Evolutionary conservation across 2,888 invertebrate species (phyloP), one percentile per base, ranked within the genome.

Genomic region (Tenthredo livida): DNA sequence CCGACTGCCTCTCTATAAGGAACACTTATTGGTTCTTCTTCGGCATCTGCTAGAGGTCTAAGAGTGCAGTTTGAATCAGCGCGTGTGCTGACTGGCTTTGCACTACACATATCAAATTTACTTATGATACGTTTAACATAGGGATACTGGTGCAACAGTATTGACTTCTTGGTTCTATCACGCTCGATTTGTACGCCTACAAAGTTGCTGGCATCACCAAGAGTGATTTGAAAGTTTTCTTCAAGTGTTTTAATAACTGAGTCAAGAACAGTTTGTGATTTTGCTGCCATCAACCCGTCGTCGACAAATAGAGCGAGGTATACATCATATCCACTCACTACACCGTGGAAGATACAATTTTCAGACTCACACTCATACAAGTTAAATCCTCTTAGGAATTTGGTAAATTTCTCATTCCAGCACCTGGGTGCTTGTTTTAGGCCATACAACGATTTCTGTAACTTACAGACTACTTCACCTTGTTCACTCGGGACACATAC

Each of bases 381-480:
- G 12, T 73, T 54, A 43, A 80, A 84, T 7, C 61, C 10, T 37
- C n/a, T 21, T 37, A 90, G 50, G 84, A 89, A 90, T 15, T 86
- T 67, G 15, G 47, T 73, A 77, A 91, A 88, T 40, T 85, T 77
- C 47, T 87, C 85, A 83, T 91, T 89, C 90, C 91, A 92, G 65
- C 88, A 89, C 40, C 91, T 78, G 29, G 90, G 88, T 77, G 89
- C 89, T 86, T 91, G 91, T 84, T 90, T 91, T 1, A 92, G 87
- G 12, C 91, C 91, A 87, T 92, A 92, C 37, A 92, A 67, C 72
- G 90, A 89, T 85, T 88, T 89, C 15, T 87, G 87, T 6, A 92
- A 82, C 54, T 87, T 84, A 86, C 91, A 92, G 3, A 86, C 85
- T 10, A 87, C 89, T 40, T 10, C 85, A 72, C 78, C 61, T 15